A percentile compares a stretch with the other conserved stretches of the same genome.
Conservation (phyloP, 2,888 invertebrate genomes). For the Thysanoteuthis rhombus region DNA sequence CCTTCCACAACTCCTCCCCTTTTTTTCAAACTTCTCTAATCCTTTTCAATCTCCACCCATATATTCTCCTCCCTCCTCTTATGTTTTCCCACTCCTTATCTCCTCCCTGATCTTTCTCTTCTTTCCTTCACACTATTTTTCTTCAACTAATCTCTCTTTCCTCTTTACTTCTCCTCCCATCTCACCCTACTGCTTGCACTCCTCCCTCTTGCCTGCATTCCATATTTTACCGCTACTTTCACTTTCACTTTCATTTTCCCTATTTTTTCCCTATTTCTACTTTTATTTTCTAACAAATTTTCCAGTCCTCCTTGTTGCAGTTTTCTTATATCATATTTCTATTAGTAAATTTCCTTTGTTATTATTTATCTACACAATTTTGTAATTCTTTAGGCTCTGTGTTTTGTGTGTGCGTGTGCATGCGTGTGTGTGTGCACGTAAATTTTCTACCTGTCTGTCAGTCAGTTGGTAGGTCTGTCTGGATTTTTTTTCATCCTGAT, state of each 20-base stretch:
- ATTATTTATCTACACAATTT: neutral
- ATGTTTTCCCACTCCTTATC: neutral
- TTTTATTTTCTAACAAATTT: neutral
- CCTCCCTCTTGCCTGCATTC: neutral
- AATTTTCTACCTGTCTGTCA: neutral
- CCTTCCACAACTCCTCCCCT: neutral
- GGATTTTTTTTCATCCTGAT: neutral
- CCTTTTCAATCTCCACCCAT: neutral
- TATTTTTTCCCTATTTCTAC: neutral
- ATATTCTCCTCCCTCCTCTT: neutral
- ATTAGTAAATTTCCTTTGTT: neutral
- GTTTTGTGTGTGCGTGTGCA: neutral
- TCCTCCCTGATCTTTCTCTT: neutral
- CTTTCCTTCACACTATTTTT: neutral
- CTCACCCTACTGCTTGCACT: neutral
- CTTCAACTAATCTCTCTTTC: neutral
- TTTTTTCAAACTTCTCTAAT: neutral
- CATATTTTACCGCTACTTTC: neutral
- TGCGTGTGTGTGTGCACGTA: too few relatives aligned
- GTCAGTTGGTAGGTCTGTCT: conserved; percentile 12
- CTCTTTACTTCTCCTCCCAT: neutral
- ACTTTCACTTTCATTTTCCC: too few relatives aligned
- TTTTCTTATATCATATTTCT: neutral
- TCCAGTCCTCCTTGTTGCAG: neutral
- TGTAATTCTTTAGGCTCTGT: neutral